Evolutionary conservation across 1,140 invertebrate genomes (phyloP).

Genomic region (Mizuhopecten yessoensis): DNA sequence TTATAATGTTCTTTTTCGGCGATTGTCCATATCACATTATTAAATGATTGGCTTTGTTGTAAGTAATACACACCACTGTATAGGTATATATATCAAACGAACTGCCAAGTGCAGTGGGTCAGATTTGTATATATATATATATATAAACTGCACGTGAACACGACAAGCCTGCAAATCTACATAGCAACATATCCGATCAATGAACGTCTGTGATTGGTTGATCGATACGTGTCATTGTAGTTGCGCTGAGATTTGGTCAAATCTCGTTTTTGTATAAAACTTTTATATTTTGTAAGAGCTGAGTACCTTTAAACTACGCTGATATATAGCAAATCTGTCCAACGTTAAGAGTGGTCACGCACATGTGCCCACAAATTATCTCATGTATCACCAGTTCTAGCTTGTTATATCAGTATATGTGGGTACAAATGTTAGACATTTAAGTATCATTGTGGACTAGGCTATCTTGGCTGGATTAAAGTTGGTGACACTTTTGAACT

Average conservation of each 20-base stretch:
- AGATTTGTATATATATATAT: not conserved
- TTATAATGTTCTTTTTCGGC: not conserved
- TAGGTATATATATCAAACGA: constrained; percentile 18
- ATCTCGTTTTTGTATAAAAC: not conserved
- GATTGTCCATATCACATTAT: constrained; percentile 38
- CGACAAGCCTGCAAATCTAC: not conserved
- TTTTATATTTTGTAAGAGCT: not conserved
- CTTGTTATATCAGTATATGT: not conserved
- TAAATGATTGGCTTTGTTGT: constrained; percentile 34
- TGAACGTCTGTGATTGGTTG: not conserved
- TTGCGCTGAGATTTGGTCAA: not conserved
- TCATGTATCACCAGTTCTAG: not conserved
- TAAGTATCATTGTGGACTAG: not conserved
- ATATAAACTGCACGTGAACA: constrained; percentile 4
- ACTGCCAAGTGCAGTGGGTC: not conserved
- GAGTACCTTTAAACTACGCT: not conserved
- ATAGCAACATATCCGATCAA: constrained; percentile 38
- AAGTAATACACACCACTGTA: not conserved
- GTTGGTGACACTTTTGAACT: not conserved
- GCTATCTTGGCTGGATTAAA: not conserved
- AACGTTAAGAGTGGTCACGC: not conserved
- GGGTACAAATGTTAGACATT: not conserved
- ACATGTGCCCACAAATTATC: not conserved
- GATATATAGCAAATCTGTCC: not conserved
- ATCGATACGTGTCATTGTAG: not conserved